These are phyloP conservation scores for Anomalospiza imberbis DNA, from an alignment of 2,797 vertebrate species.

Conservation along the genomic window DNA sequence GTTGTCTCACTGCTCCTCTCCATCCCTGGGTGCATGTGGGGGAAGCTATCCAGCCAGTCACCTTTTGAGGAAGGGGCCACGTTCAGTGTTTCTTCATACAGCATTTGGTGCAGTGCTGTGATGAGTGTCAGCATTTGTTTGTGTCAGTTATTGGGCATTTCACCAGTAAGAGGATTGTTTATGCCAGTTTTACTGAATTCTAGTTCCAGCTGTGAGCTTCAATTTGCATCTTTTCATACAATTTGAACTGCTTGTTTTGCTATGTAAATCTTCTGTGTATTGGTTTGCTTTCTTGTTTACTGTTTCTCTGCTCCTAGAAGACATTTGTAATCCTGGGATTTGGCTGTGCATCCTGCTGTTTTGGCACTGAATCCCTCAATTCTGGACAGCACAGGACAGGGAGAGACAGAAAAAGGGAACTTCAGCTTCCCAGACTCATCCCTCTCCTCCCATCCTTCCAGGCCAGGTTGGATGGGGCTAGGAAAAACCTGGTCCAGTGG, in stretches of 20 bases:
- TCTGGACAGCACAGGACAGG: neutral
- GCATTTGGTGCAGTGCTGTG: neutral
- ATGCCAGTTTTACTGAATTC: neutral
- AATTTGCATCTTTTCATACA: neutral
- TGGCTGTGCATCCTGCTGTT: neutral
- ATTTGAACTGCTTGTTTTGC: neutral
- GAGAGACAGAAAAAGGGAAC: neutral
- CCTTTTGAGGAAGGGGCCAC: neutral
- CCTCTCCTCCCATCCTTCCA: neutral
- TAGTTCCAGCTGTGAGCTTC: neutral
- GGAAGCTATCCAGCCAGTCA: neutral
- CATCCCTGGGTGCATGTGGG: accelerated
- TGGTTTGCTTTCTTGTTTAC: neutral
- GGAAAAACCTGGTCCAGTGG: neutral
- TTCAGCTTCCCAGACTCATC: neutral
- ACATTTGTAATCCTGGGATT: neutral
- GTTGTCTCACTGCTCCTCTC: neutral
- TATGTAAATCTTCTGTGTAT: neutral
- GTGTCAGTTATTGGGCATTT: neutral
- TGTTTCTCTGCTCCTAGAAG: neutral
- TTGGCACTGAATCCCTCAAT: neutral
- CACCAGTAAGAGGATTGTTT: neutral
- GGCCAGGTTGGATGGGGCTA: neutral
- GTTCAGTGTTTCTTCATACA: neutral
- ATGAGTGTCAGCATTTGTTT: neutral